These are phyloP conservation scores for Syrphus vitripennis DNA, from an alignment of 2,888 invertebrate genomes.

Conservation along the genomic window DNA sequence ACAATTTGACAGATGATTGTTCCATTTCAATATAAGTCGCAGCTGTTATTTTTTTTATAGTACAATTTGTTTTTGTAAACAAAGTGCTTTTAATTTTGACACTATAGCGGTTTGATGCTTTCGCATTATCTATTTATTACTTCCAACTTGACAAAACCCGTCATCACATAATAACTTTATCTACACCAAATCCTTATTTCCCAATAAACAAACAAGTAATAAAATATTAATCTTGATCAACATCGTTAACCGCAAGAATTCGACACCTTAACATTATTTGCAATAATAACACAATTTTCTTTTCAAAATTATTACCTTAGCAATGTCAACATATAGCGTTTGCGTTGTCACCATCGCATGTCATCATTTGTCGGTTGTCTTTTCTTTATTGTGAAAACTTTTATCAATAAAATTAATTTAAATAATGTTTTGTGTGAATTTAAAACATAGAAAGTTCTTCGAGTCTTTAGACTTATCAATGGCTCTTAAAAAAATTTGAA, in stretches of 20 bases:
- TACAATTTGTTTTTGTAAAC: not conserved
- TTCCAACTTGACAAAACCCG: not conserved
- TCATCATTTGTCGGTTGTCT: no score
- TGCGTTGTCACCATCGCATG: not conserved
- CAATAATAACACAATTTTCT: not conserved
- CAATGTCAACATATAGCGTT: not conserved
- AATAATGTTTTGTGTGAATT: not conserved
- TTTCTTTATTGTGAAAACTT: not conserved
- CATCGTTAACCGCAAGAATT: not conserved
- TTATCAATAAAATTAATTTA: not conserved
- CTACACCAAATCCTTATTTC: no score
- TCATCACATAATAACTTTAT: no score
- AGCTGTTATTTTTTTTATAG: no score
- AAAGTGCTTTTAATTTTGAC: not conserved
- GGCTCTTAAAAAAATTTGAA: not conserved
- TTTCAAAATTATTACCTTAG: not conserved
- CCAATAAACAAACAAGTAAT: not conserved
- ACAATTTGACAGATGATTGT: no score
- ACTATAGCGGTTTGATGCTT: not conserved
- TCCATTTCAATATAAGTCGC: no score
- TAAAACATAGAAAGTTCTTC: not conserved
- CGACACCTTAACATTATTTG: not conserved
- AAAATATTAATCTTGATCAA: not conserved
- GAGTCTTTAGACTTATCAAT: not conserved
- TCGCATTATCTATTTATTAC: not conserved